Evolutionary conservation across 2,113 vertebrate species (phyloP), one percentile per base, ranked within the genome.

Genomic region (Barnardius zonarius): DNA sequence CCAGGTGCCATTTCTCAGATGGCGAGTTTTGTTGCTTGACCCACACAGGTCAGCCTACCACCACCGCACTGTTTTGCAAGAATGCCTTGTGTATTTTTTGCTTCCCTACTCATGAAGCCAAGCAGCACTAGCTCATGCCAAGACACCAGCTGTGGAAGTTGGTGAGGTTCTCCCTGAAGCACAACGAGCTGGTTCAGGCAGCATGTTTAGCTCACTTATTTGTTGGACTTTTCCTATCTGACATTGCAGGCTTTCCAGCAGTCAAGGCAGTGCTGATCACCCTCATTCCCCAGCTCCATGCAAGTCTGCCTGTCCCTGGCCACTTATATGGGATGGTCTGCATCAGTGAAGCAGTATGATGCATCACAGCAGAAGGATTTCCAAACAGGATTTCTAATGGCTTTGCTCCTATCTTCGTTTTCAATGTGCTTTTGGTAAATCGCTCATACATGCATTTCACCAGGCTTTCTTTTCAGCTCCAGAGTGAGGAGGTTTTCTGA

Each of bases 1-100:
- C 97, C 93, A 92, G 64, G 66, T 96, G 90, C 66, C 3, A 0
- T 70, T 90, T 75, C 88, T 92, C 31, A 75, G 76, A 93, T 61
- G 44, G 37, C 0, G 1, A 83, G 70, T 44, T 68, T 86, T 43
- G 31, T 31, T 63, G 41, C 80, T 68, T 81, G 79, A 78, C 88
- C 64, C 3, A 0, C 48, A 11, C 77, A 59, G 87, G n/a, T 89
- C 91, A 83, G 63, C 48, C 67, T 84, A 89, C 94, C 85, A 79
- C 80, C 73, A 62, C 62, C 62, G 75, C 52, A 3, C 13, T 69
- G 35, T 46, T 90, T 51, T 7, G 14, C 66, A 70, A 72, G 88
- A 88, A 27, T 4, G 3, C 44, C 64, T 81, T 18, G 5, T 73
- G 43, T 25, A 31, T 22, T 77, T 67, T 77, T 64, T 49, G 23